phyloP scores from a whole-genome alignment of 2,888 invertebrate genomes.

The Tetranychus truncatus region DNA sequence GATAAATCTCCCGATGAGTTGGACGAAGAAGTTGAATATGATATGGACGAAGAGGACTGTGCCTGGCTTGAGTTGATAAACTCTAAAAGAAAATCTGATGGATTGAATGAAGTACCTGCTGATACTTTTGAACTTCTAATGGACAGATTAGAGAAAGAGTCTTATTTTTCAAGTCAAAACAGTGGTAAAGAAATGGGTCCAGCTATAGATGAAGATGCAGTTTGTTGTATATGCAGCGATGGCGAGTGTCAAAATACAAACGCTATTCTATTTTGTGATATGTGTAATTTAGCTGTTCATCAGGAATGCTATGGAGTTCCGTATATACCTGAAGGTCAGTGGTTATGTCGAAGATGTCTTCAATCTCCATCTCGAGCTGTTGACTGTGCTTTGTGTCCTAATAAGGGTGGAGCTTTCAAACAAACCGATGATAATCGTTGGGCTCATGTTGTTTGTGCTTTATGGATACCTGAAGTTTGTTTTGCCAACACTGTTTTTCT shows the following conservation, averaged over 20 bases:
- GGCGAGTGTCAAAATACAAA: conserved; percentile 97
- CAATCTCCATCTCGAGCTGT: conserved; percentile 90
- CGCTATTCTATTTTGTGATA: conserved; percentile 95
- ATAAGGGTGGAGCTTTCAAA: conserved; percentile 94
- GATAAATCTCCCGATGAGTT: conserved; percentile 84
- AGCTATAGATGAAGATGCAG: conserved; percentile 88
- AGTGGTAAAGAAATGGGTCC: conserved; percentile 43
- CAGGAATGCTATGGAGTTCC: conserved; percentile 52
- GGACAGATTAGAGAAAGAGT: conserved; percentile 94
- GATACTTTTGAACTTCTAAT: conserved; percentile 84
- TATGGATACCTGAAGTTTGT: conserved; percentile 95
- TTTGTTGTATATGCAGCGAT: conserved; percentile 96
- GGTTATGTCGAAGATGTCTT: conserved; percentile 85
- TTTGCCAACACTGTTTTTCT: conserved; percentile 93
- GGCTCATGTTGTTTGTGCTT: conserved; percentile 96
- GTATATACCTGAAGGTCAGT: conserved; percentile 90
- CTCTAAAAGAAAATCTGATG: conserved; percentile 49
- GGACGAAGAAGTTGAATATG: conserved; percentile 82
- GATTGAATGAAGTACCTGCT: conserved; percentile 55
- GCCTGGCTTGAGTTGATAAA: conserved; percentile 82
- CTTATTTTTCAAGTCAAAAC: conserved; percentile 58
- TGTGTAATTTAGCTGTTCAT: conserved; percentile 97
- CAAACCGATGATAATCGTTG: conserved; percentile 86
- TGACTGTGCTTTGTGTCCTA: conserved; percentile 92
- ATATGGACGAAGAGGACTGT: conserved; percentile 92